A percentile compares a stretch with the other conserved stretches of the same genome.
phyloP scores from a whole-genome alignment of 2,113 vertebrate species.

The Coreoperca whiteheadi region DNA sequence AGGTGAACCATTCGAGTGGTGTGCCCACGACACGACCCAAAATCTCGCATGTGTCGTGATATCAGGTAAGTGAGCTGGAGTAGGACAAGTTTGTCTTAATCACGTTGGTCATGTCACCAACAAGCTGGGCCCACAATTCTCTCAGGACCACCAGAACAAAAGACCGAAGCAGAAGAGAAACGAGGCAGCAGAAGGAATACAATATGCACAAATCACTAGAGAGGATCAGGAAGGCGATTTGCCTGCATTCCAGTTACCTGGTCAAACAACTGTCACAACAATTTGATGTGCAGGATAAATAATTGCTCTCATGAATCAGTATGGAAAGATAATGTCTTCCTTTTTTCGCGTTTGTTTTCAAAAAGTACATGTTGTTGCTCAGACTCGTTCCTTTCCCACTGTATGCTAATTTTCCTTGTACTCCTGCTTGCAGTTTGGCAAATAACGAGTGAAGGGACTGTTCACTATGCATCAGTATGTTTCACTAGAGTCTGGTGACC shows the following conservation, averaged over 20 bases:
- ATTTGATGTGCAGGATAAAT: constrained; percentile 23
- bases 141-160: constrained; percentile 19
- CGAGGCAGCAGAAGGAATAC: constrained; percentile 30
- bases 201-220: constrained; percentile 48
- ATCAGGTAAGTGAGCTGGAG: constrained; percentile 30
- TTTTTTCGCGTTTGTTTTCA: neutral
- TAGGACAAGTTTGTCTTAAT: constrained; percentile 42
- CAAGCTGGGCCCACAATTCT: constrained; percentile 43
- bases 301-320: constrained; percentile 5
- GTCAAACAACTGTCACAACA: constrained; percentile 33
- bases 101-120: constrained; percentile 37
- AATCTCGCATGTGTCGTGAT: neutral
- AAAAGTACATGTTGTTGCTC: neutral
- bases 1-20: neutral
- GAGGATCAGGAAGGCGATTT: constrained; percentile 2
- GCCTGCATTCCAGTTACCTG: constrained; percentile 15
- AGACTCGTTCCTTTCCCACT: neutral
- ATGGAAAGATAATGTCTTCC: neutral
- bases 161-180: constrained; percentile 20
- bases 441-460: constrained; percentile 5
- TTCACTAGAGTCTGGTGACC: constrained; percentile 49
- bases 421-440: constrained; percentile 23
- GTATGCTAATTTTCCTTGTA: constrained; percentile 1
- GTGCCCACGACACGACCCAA: neutral
- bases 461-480: constrained; percentile 48